Conservation (phyloP, 2,113 vertebrate genomes). For the Ictalurus punctatus region DNA sequence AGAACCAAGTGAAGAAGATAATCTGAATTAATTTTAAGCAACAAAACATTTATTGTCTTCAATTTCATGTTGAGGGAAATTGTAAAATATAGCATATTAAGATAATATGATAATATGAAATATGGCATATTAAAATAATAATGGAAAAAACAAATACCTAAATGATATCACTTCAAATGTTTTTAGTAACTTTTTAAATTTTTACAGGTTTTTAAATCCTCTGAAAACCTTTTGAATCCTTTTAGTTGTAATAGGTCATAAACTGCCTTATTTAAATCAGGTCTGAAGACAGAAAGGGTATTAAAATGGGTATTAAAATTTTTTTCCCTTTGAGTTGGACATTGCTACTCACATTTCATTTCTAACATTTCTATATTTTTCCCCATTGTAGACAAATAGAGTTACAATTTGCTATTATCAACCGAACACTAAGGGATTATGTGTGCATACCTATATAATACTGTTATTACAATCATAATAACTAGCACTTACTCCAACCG, state of each 20-base stretch:
- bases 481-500: background rate
- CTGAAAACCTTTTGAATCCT: too few relatives aligned
- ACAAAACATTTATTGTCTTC: background rate
- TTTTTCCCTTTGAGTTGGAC: background rate
- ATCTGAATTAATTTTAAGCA: background rate
- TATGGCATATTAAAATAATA: background rate
- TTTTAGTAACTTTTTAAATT: background rate
- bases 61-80: background rate
- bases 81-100: background rate
- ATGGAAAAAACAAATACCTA: background rate
- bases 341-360: background rate
- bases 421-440: background rate
- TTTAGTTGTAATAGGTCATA: too few relatives aligned
- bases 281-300: too few relatives aligned
- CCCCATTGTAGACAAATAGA: background rate
- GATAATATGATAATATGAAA: too few relatives aligned
- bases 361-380: background rate
- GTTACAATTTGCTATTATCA: background rate
- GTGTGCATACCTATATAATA: background rate
- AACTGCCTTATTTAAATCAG: too few relatives aligned
- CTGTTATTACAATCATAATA: background rate
- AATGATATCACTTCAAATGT: background rate
- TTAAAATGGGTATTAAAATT: too few relatives aligned
- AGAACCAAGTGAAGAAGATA: background rate
- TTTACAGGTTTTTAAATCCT: too few relatives aligned